Conservation (phyloP, 2,888 invertebrate genomes). For the Drosophila stalkeri region DNA sequence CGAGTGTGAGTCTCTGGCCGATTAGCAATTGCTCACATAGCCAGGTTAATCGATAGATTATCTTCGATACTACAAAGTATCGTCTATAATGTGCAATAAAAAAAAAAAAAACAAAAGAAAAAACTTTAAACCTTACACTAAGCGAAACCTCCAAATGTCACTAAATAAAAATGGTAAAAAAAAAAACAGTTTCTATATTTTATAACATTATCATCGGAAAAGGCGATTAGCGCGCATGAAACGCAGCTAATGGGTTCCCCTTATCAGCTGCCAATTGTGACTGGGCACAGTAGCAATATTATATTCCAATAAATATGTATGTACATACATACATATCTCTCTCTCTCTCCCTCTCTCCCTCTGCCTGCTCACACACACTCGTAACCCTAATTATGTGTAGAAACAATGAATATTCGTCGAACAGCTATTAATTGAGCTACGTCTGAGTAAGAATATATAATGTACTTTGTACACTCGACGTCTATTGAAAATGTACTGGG, state of each 20-base stretch:
- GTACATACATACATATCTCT: not conserved
- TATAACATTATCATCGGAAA: slow-evolving; percentile 56
- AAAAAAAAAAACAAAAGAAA: not conserved
- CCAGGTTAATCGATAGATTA: slow-evolving; percentile 49
- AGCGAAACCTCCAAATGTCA: not conserved
- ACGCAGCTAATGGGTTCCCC: slow-evolving; percentile 23
- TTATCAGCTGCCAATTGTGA: slow-evolving; percentile 48
- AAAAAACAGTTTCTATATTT: slow-evolving; percentile 15
- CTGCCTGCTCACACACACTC: not conserved
- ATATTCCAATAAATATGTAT: slow-evolving; percentile 7
- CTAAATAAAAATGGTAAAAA: slow-evolving; percentile 15
- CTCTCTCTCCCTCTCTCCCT: not conserved
- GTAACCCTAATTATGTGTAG: slow-evolving; percentile 2
- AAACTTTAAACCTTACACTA: slow-evolving; percentile 8
- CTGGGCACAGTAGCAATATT: slow-evolving; percentile 14
- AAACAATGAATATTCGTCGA: slow-evolving; percentile 3
- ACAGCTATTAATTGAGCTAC: slow-evolving; percentile 4
- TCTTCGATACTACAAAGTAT: slow-evolving; percentile 31
- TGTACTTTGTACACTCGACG: not conserved
- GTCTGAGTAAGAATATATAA: slow-evolving; percentile 4
- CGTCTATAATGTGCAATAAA: slow-evolving; percentile 9
- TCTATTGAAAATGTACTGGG: not conserved
- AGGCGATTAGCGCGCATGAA: slow-evolving; percentile 55
- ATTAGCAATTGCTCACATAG: slow-evolving; percentile 32
- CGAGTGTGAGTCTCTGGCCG: slow-evolving; percentile 15